These are phyloP conservation scores for Halyomorpha halys DNA, from an alignment of 1,140 invertebrate species.

Conservation along the genomic window DNA sequence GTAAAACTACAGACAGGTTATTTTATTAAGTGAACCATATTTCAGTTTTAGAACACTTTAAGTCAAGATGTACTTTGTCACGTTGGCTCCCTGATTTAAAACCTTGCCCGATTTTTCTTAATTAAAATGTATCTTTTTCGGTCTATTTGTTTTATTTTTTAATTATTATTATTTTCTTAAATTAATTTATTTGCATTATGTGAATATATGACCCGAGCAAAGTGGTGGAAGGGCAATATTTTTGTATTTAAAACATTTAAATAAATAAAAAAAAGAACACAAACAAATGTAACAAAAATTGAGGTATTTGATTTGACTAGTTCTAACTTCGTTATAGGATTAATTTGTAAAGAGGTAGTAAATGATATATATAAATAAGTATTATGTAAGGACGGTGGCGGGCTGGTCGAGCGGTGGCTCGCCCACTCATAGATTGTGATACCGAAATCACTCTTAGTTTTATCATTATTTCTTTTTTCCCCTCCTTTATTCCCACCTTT, in stretches of 20 bases:
- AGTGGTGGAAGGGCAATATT: constrained; percentile 17
- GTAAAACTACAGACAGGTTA: no score
- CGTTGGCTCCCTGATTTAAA: no score
- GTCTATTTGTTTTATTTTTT: neutral
- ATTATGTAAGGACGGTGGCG: constrained; percentile 11
- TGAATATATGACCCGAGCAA: constrained; percentile 1
- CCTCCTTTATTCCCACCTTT: constrained; percentile 4
- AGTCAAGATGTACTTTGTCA: no score
- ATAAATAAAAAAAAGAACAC: no score
- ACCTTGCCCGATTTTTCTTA: neutral
- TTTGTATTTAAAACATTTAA: neutral
- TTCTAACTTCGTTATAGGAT: constrained; percentile 2
- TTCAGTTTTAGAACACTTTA: no score
- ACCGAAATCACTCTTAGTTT: constrained; percentile 7
- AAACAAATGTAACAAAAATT: neutral
- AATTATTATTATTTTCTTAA: neutral
- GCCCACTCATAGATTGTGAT: constrained; percentile 12
- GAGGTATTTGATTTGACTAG: constrained; percentile 1
- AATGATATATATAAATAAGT: constrained; percentile 3
- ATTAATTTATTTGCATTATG: neutral
- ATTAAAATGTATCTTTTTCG: neutral
- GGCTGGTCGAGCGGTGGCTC: neutral
- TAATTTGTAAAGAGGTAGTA: constrained; percentile 13
- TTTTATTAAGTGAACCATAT: no score
- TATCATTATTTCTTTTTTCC: neutral